Conservation (phyloP, 1,140 invertebrate genomes). For the Drosophila littoralis region DNA sequence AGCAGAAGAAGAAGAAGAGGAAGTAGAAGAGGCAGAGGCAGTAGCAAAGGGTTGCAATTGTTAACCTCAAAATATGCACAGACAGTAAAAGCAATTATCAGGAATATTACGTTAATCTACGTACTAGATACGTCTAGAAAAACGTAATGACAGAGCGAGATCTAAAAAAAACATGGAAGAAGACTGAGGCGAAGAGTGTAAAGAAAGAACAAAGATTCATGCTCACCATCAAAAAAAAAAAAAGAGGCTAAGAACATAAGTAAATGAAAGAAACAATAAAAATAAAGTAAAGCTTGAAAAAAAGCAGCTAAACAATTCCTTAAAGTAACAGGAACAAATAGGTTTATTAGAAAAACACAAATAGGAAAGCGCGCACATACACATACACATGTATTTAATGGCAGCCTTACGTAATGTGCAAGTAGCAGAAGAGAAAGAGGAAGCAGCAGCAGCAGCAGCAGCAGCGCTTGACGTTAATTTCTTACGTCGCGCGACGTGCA, state of each 20-base stretch:
- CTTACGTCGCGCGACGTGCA: conserved; percentile 2
- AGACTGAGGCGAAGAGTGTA: background rate
- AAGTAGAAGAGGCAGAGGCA: background rate
- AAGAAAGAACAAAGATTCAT: background rate
- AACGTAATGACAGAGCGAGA: background rate
- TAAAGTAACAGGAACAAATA: background rate
- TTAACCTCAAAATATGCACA: background rate
- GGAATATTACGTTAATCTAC: conserved; percentile 1
- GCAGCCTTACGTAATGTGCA: conserved; percentile 3
- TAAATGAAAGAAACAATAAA: background rate
- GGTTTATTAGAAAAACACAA: conserved; percentile 2
- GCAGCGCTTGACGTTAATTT: conserved; percentile 19
- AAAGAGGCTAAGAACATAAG: background rate
- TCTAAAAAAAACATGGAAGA: background rate
- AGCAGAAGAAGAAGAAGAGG: background rate
- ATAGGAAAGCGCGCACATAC: background rate
- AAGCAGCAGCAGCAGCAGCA: background rate
- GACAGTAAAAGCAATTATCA: conserved; percentile 7
- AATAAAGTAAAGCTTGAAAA: background rate
- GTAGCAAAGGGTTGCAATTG: conserved; percentile 2
- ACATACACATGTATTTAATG: background rate
- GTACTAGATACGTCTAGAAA: too few relatives aligned
- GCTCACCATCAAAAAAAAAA: background rate
- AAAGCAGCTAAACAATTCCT: background rate
- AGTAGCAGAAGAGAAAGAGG: background rate